phyloP scores from a whole-genome alignment of 2,888 invertebrate genomes.

The Nymphalis polychloros region DNA sequence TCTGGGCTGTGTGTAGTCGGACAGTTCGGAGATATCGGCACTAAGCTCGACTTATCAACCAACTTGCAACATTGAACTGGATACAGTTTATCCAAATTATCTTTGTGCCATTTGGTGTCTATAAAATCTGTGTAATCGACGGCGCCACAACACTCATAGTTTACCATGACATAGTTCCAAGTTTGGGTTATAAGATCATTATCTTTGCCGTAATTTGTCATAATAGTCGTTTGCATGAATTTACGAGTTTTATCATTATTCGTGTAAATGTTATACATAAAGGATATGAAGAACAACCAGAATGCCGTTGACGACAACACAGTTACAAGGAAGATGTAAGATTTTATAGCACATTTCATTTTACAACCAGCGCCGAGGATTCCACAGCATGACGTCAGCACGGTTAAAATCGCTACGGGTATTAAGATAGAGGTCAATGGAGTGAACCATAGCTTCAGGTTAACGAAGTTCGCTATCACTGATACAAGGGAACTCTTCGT shows the following conservation, averaged over 20 bases:
- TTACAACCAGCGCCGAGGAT: conserved; percentile 69
- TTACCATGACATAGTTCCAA: conserved; percentile 67
- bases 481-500: conserved; percentile 61
- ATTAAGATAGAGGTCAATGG: conserved; percentile 63
- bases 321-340: conserved; percentile 65
- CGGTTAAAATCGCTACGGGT: conserved; percentile 54
- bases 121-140: conserved; percentile 59
- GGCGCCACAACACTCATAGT: conserved; percentile 69
- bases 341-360: conserved; percentile 67
- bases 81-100: conserved; percentile 51
- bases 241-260: conserved; percentile 53
- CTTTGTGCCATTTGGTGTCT: conserved; percentile 58
- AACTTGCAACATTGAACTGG: conserved; percentile 68
- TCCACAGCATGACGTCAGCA: conserved; percentile 71
- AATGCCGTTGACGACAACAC: conserved; percentile 52
- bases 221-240: conserved; percentile 53
- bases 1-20: conserved; percentile 44
- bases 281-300: conserved; percentile 66
- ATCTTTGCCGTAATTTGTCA: conserved; percentile 60
- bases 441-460: conserved; percentile 62
- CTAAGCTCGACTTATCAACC: conserved; percentile 50
- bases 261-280: conserved; percentile 65
- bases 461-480: conserved; percentile 61
- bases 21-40: conserved; percentile 57
- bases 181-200: conserved; percentile 62